phyloP scores from a whole-genome alignment of 1,140 invertebrate species.

The Acyrthosiphon pisum region DNA sequence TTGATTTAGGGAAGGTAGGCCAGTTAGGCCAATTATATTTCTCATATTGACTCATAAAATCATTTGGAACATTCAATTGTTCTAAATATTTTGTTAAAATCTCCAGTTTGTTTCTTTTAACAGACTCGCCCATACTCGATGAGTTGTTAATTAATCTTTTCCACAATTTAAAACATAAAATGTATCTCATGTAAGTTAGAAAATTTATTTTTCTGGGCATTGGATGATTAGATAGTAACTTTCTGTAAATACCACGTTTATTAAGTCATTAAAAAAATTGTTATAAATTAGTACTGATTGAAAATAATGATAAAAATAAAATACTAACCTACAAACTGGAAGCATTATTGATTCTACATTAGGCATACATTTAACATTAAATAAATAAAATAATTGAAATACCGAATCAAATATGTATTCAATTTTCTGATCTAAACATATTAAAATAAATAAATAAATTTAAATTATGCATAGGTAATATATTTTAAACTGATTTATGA shows the following conservation, averaged over 20 bases:
- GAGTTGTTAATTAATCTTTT: conserved; percentile 7
- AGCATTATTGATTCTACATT: conserved; percentile 27
- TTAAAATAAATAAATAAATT: neutral
- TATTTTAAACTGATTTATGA: neutral
- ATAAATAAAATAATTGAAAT: conserved; percentile 44
- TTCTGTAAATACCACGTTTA: conserved; percentile 11
- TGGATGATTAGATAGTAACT: conserved; percentile 15
- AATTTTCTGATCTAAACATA: conserved; percentile 42
- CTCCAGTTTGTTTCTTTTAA: conserved; percentile 32
- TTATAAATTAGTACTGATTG: neutral
- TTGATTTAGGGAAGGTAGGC: neutral
- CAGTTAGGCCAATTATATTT: conserved; percentile 51
- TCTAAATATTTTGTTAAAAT: neutral
- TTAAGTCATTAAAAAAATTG: neutral
- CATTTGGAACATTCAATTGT: conserved; percentile 18
- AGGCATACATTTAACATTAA: conserved; percentile 27
- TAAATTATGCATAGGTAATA: neutral
- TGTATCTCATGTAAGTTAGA: conserved; percentile 46
- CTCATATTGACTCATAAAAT: conserved; percentile 35
- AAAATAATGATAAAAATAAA: neutral
- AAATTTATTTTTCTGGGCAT: conserved; percentile 22
- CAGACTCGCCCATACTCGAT: neutral
- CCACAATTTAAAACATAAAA: conserved; percentile 47
- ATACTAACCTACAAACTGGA: conserved; percentile 38
- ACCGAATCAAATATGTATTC: conserved; percentile 50